Evolutionary conservation across 1,140 invertebrate species (phyloP), one percentile per base, ranked within the genome.

Genomic region (Drosophila burlai): DNA sequence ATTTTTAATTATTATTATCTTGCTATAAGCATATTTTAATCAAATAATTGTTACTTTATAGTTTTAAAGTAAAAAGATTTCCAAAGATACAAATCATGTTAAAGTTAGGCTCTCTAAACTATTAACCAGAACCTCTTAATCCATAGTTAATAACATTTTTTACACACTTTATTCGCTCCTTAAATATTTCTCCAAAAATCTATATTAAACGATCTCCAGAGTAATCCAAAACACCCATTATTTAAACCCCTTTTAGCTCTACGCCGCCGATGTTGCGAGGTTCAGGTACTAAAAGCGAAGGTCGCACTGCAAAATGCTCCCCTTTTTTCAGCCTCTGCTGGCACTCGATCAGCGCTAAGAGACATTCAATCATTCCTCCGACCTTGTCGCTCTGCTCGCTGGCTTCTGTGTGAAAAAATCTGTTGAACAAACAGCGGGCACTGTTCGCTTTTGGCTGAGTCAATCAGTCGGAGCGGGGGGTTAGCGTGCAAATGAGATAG

Each of bases 361-460:
- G 76, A 79, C 71, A 83, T 80, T 83, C 77, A 75, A 83, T 83
- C 81, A 80, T 78, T 50, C 52, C 26, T 36, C 31, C 76, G 83
- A 87, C 80, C 82, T 84, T 81, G 66, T 65, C 34, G 54, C 46
- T 42, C 54, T 59, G 67, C 83, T 76, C 82, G 83, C 52, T 86
- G 78, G 79, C 83, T 86, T 87, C 83, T 82, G 83, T 85, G 59
- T 85, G 83, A 77, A 77, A 85, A 85, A 79, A 62, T 58, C 73
- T 76, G 65, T 66, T 71, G 46, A 83, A 83, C 83, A 86, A 80
- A 78, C 38, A 52, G 36, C 55, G 55, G 60, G 61, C 61, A 58
- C 57, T 77, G 81, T 67, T 71, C 55, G 67, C 62, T 24, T 61
- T 55, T 42, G 60, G 47, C 31, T 34, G 46, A 47, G 49, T 26